A percentile compares a stretch with the other conserved stretches of the same genome.
Evolutionary conservation across 2,797 vertebrate species (phyloP).

Genomic region (Lagorchestes hirsutus): DNA sequence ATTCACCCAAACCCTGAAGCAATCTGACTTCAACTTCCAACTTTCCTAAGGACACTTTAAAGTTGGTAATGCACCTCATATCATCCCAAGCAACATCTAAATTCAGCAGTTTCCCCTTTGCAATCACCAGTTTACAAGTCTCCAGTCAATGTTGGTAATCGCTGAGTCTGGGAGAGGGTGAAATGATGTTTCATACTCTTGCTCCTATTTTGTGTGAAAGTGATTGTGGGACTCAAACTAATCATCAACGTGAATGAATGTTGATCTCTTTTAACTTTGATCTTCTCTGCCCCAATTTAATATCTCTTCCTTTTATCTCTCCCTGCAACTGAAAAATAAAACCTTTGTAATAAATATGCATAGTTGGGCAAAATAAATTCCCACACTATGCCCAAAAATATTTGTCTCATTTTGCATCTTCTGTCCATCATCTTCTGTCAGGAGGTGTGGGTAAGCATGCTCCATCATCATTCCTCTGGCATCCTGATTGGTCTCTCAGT

Average conservation of each 20-base stretch:
- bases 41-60: neutral
- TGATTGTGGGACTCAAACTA: neutral
- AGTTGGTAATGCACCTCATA: neutral
- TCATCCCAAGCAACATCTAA: neutral
- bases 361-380: neutral
- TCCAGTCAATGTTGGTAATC: neutral
- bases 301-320: neutral
- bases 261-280: neutral
- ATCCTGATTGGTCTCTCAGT: neutral
- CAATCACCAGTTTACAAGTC: neutral
- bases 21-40: neutral
- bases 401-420: neutral
- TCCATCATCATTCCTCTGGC: neutral
- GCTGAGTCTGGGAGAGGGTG: neutral
- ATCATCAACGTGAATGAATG: neutral
- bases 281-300: neutral
- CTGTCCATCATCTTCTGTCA: neutral
- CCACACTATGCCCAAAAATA: neutral
- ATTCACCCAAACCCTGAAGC: neutral
- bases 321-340: neutral
- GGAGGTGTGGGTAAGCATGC: neutral
- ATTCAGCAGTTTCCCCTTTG: neutral
- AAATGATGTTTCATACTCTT: neutral
- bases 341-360: neutral
- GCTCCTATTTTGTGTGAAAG: neutral